Base-by-base conservation (phyloP, 2,888 invertebrate genomes). In the Hofmannophila pseudospretella region DNA sequence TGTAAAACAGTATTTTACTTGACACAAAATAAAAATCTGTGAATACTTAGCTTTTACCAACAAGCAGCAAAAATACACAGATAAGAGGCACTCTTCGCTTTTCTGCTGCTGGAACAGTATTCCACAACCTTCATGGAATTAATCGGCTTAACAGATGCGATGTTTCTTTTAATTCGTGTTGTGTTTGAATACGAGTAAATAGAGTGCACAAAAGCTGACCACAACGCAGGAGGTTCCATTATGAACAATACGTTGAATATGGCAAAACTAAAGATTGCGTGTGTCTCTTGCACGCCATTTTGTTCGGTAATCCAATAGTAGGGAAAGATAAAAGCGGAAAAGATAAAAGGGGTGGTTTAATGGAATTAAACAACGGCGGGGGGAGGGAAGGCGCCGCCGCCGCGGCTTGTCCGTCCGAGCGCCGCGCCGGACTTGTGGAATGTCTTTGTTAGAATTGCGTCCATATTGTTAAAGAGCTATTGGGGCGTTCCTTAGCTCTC, bases 321-420 rank as follows among this genome's bases (percentile, higher is more conserved):
- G 71, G 67, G 73, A 67, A 74, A 79, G 79, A 82, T 82, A 84
- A 80, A 81, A 80, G 77, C 73, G 75, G 71, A 70, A 76, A 76
- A 81, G 80, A 82, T 79, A 82, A 79, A 82, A 82, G 79, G 82
- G 79, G 80, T 80, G 80, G 71, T 81, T 78, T 85, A 85, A 84
- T 85, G 84, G 84, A 82, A 85, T 86, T 82, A 86, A 84, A 82
- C 79, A 81, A 75, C 67, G 69, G 58, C 47, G 58, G 67, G 63
- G 46, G 54, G 54, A 47, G 58, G 49, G 45, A 47, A 32, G 47
- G 54, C 46, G 55, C 56, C 55, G 47, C 34, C 49, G 55, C 49
- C 54, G 58, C n/a, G 22, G 22, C 22, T 7, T 2, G 58, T n/a
- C 56, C 60, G 57, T 58, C 13, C 13, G 47, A 47, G 44, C 47